phyloP scores from a whole-genome alignment of 1,140 invertebrate species.

The Colletes gigas region DNA sequence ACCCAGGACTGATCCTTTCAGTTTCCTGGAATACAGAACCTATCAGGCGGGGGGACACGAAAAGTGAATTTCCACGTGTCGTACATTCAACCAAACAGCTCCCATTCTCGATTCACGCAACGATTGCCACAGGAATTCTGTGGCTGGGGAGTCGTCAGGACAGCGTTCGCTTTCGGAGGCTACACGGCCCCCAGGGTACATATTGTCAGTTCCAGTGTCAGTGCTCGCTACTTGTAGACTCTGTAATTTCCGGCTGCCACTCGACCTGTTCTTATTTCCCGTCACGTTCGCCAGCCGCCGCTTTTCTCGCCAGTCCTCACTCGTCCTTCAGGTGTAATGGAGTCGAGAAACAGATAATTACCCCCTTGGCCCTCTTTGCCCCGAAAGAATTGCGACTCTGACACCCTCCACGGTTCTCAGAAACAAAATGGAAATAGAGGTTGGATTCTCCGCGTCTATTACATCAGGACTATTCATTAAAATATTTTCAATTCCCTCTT shows the following conservation, averaged over 20 bases:
- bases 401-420: neutral
- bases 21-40: too few species aligned
- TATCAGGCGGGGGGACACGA: neutral
- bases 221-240: constrained; percentile 61
- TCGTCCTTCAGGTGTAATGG: constrained; percentile 73
- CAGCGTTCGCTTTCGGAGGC: constrained; percentile 1
- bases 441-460: too few species aligned
- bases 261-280: constrained; percentile 79
- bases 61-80: neutral
- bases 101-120: neutral
- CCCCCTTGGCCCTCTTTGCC: constrained; percentile 62
- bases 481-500: too few species aligned
- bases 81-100: neutral
- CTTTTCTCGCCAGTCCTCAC: constrained; percentile 56
- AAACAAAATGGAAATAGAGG: neutral
- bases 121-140: neutral
- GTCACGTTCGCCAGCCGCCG: constrained; percentile 72
- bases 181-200: constrained; percentile 35
- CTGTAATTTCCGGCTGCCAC: constrained; percentile 78
- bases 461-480: too few species aligned
- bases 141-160: constrained; percentile 8
- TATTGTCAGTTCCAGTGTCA: constrained; percentile 61
- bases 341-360: constrained; percentile 78
- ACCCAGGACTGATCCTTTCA: too few species aligned
- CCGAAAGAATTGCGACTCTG: constrained; percentile 17